Evolutionary conservation across 2,888 invertebrate species (phyloP), one percentile per base, ranked within the genome.

Genomic region (Chaitophorus viminalis): DNA sequence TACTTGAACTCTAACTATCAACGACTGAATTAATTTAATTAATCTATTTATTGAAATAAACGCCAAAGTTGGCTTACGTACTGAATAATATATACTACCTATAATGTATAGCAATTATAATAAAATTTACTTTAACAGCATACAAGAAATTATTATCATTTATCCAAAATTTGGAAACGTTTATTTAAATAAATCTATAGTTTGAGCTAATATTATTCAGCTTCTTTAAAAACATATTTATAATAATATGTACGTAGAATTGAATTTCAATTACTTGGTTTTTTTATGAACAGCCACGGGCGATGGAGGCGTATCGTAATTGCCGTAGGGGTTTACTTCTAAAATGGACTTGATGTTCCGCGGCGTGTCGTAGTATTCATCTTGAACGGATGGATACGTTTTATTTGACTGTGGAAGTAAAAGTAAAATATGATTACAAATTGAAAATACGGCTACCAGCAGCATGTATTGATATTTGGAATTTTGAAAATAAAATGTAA

Each of bases 251-350:
- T 39, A 17, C n/a, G n/a, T 11, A 68, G 29, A 76, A 65, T 31
- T 29, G 36, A 75, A 76, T 83, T 75, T 31, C 46, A 84, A 76
- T 84, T 84, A 84, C 84, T 84, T 84, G 76, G 84, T 76, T 79
- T 87, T 87, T 33, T 87, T 87, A 36, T 87, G 86, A 87, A 87
- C 86, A 9, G 86, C 89, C 74, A 89, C 92, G 2, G 93, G 93
- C 54, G 93, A 93, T 0, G 92, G 92, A 0, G 93, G 93, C n/a
- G 93, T 93, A 89, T 93, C 93, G 89, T 93, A 93, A 90, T 93
- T 93, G 3, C 92, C 92, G 90, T 92, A 92, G 89, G 89, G 88
- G 72, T 87, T 87, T 18, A 94, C 94, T 91, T 95, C 94, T 90
- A 89, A 79, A 31, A 76, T 72, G 54, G 89, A 85, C 89, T 90